Percentiles rank a stretch among this genome's conserved stretches.
Evolutionary conservation across 2,888 invertebrate genomes (phyloP).

Genomic region (Tenthredo amoena): DNA sequence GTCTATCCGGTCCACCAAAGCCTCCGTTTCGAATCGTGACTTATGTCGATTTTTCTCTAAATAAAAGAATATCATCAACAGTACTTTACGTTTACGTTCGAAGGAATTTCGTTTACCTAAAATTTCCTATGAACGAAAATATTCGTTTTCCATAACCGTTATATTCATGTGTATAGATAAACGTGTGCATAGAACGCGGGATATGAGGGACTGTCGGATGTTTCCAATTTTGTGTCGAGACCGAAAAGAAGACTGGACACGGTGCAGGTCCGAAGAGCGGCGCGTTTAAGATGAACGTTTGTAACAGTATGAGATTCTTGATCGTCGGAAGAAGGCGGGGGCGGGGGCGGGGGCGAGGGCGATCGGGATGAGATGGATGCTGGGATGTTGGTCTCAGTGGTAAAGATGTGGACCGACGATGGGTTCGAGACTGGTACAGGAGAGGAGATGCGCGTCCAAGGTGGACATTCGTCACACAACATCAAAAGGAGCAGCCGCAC

Average conservation of each 20-base stretch:
- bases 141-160: neutral
- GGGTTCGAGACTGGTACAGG: constrained; percentile 53
- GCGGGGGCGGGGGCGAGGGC: constrained; percentile 56
- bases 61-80: neutral
- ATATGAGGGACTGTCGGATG: constrained; percentile 60
- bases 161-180: too few relatives aligned
- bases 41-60: constrained; percentile 25
- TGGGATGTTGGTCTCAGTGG: constrained; percentile 40
- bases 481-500: constrained; percentile 77
- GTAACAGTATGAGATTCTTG: constrained; percentile 57
- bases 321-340: constrained; percentile 51
- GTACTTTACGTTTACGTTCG: neutral
- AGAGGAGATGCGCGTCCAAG: constrained; percentile 75
- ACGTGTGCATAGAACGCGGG: neutral
- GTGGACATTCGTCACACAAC: constrained; percentile 78
- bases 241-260: constrained; percentile 54
- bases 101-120: neutral
- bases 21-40: constrained; percentile 16
- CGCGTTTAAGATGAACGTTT: constrained; percentile 38
- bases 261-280: constrained; percentile 10
- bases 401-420: constrained; percentile 47
- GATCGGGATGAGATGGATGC: constrained; percentile 60
- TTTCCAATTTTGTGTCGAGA: constrained; percentile 68
- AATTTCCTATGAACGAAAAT: neutral
- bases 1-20: constrained; percentile 47